phyloP scores from a whole-genome alignment of 2,797 vertebrate genomes.

The Helarctos malayanus region DNA sequence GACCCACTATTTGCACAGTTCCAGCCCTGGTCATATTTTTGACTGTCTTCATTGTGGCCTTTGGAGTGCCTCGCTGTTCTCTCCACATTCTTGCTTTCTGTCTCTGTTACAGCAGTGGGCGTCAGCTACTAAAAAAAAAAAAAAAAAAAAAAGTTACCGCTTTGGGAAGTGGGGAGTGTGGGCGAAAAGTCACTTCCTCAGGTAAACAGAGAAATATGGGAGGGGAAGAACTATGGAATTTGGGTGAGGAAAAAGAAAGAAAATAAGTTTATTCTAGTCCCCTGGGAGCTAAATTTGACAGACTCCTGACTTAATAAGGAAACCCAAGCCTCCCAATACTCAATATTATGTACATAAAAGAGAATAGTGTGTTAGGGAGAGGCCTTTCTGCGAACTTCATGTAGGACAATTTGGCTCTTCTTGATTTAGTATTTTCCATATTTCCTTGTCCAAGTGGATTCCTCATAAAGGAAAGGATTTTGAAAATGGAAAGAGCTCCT shows the following conservation, averaged over 20 bases:
- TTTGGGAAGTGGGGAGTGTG: constrained; percentile 51
- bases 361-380: constrained; percentile 54
- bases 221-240: constrained; percentile 71
- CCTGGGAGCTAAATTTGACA: constrained; percentile 62
- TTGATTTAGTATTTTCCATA: constrained; percentile 35
- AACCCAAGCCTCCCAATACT: constrained; percentile 71
- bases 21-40: not conserved
- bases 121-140: not conserved
- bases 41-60: not conserved
- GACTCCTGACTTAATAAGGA: constrained; percentile 76
- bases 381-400: constrained; percentile 41
- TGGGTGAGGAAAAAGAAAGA: constrained; percentile 79
- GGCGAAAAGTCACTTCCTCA: constrained; percentile 65
- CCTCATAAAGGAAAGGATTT: constrained; percentile 17
- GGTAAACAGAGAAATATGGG: constrained; percentile 80
- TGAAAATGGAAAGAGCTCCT: not conserved
- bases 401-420: constrained; percentile 32
- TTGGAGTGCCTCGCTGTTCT: constrained; percentile 58
- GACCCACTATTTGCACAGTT: not conserved
- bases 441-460: not conserved
- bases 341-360: constrained; percentile 69
- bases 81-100: constrained; percentile 1
- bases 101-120: constrained; percentile 58
- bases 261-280: constrained; percentile 79
- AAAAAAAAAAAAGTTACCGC: not conserved